Percentiles rank a stretch among this genome's conserved stretches.
phyloP scores from a whole-genome alignment of 1,140 invertebrate genomes.

The Drosophila varians region DNA sequence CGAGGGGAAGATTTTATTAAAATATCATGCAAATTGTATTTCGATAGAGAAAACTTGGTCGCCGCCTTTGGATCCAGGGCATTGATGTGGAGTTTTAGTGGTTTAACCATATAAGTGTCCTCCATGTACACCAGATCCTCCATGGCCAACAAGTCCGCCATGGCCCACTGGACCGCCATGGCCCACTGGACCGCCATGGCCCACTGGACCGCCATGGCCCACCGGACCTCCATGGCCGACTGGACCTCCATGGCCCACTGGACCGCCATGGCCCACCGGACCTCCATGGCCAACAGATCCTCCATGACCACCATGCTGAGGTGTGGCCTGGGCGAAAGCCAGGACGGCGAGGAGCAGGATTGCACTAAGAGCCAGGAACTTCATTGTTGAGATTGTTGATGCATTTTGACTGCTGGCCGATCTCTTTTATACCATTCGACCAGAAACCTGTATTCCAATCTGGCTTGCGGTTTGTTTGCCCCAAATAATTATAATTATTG shows the following conservation, averaged over 20 bases:
- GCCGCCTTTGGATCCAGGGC: not conserved
- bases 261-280: not conserved
- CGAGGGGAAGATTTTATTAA: not conserved
- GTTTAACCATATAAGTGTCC: not conserved
- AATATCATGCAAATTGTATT: not conserved
- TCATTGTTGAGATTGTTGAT: slow-evolving; percentile 22
- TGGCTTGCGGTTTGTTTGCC: not conserved
- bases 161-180: not conserved
- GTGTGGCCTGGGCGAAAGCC: slow-evolving; percentile 28
- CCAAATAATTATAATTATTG: not conserved
- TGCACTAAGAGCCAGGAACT: slow-evolving; percentile 24
- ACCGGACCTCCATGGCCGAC: slow-evolving; percentile 4
- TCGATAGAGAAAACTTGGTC: too few relatives aligned
- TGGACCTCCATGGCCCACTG: not conserved
- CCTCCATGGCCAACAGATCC: not conserved
- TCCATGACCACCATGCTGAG: slow-evolving; percentile 7
- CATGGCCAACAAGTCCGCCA: slow-evolving; percentile 10
- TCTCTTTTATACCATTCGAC: slow-evolving; percentile 22
- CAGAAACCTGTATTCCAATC: not conserved
- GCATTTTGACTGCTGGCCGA: not conserved
- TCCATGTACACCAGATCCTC: not conserved
- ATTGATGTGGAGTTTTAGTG: not conserved
- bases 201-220: not conserved
- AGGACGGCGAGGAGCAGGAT: slow-evolving; percentile 17
- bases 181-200: not conserved